Conservation (phyloP, 2,797 vertebrate species). For the Hydrocynus forskahlii region DNA sequence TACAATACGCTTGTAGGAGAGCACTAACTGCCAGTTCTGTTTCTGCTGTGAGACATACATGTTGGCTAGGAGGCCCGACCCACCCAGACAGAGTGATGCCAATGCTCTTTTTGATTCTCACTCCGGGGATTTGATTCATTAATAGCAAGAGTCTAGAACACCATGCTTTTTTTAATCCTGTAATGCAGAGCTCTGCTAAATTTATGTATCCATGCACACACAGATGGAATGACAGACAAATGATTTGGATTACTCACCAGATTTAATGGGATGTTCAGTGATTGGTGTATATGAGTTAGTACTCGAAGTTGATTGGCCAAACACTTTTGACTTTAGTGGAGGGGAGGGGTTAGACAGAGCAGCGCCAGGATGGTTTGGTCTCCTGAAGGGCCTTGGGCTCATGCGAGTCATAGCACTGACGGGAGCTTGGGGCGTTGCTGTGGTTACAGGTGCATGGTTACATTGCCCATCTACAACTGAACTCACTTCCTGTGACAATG, state of each 20-base stretch:
- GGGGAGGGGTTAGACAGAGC: conserved; percentile 39
- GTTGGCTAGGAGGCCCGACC: not conserved
- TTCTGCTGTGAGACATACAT: not conserved
- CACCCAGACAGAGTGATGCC: not conserved
- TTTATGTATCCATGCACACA: not conserved
- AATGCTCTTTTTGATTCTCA: not conserved
- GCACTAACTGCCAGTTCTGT: not conserved
- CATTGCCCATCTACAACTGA: conserved; percentile 22
- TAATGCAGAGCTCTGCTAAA: not conserved
- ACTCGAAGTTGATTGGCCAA: conserved; percentile 32
- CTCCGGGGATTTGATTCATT: too few relatives aligned
- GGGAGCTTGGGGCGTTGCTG: conserved; percentile 17
- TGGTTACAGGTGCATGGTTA: conserved; percentile 3
- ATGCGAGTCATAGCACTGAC: conserved; percentile 42
- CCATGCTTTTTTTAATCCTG: not conserved
- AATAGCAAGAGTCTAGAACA: not conserved
- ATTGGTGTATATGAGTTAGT: conserved; percentile 19
- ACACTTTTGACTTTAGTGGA: conserved; percentile 36
- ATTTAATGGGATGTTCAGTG: not conserved
- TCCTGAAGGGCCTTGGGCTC: conserved; percentile 40
- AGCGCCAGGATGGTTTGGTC: conserved; percentile 21
- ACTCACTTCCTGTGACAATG: conserved; percentile 26
- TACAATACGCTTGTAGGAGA: not conserved
- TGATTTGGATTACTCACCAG: conserved; percentile 30
- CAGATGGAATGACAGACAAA: too few relatives aligned